A percentile compares a stretch with the other conserved stretches of the same genome.
Conservation (phyloP, 2,113 vertebrate genomes). For the Sceloporus tristichus region DNA sequence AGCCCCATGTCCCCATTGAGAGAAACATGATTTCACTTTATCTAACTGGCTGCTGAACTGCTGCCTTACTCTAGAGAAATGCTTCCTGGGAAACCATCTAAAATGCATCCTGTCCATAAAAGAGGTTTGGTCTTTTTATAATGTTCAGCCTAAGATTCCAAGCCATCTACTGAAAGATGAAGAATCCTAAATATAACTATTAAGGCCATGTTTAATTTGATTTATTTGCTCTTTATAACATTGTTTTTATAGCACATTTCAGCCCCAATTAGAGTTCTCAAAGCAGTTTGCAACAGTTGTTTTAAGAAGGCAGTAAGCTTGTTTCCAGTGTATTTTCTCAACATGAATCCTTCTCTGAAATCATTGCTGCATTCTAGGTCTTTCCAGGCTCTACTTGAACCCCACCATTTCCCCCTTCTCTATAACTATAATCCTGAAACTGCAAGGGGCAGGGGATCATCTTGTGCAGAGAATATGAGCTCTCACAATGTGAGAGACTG, state of each 20-base stretch:
- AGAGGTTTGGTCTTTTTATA: not conserved
- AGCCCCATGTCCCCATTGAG: not conserved
- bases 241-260: too few species aligned
- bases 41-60: not conserved
- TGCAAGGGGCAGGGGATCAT: too few species aligned
- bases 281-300: not conserved
- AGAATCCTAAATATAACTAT: not conserved
- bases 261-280: too few species aligned
- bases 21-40: too few species aligned
- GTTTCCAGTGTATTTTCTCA: not conserved
- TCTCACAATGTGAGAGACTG: not conserved
- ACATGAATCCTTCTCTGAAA: not conserved
- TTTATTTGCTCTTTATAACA: not conserved
- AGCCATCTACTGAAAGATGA: not conserved
- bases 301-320: not conserved
- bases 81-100: not conserved
- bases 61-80: accelerated
- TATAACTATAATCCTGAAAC: too few species aligned
- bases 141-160: not conserved
- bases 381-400: too few species aligned
- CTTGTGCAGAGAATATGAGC: too few species aligned
- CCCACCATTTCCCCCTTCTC: too few species aligned
- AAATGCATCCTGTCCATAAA: not conserved
- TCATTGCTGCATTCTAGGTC: too few species aligned
- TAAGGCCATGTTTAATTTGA: not conserved